Conservation (phyloP, 1,140 invertebrate species). For the Calliphora vicina region DNA sequence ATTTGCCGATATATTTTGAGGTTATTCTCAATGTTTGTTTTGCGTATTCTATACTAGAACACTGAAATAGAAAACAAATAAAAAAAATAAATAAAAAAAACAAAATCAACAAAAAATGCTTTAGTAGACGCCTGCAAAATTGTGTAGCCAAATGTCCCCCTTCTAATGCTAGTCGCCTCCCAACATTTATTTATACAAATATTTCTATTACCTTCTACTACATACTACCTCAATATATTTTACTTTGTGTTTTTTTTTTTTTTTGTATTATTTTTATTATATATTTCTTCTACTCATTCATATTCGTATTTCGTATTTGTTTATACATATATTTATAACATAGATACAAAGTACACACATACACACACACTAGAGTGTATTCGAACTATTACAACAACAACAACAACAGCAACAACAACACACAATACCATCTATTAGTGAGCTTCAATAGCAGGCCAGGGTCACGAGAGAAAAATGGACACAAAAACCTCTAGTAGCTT, state of each 20-base stretch:
- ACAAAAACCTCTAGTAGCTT: constrained; percentile 38
- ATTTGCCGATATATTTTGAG: neutral
- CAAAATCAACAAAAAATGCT: neutral
- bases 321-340: neutral
- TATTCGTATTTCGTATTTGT: constrained; percentile 15
- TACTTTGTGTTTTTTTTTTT: constrained; percentile 3
- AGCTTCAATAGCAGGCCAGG: constrained; percentile 62
- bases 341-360: neutral
- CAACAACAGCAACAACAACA: neutral
- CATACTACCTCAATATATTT: constrained; percentile 26
- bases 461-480: constrained; percentile 56
- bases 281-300: neutral
- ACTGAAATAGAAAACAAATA: neutral
- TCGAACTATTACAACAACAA: constrained; percentile 48
- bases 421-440: neutral
- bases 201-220: neutral
- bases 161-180: neutral
- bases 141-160: neutral
- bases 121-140: neutral
- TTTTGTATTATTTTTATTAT: neutral
- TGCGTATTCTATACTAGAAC: neutral
- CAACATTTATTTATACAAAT: neutral
- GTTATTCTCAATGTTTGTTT: neutral
- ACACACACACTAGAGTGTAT: constrained; percentile 46
- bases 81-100: neutral